Percentiles rank a stretch among this genome's conserved stretches.
Conservation (phyloP, 2,113 vertebrate species). For the Pleuronectes platessa region DNA sequence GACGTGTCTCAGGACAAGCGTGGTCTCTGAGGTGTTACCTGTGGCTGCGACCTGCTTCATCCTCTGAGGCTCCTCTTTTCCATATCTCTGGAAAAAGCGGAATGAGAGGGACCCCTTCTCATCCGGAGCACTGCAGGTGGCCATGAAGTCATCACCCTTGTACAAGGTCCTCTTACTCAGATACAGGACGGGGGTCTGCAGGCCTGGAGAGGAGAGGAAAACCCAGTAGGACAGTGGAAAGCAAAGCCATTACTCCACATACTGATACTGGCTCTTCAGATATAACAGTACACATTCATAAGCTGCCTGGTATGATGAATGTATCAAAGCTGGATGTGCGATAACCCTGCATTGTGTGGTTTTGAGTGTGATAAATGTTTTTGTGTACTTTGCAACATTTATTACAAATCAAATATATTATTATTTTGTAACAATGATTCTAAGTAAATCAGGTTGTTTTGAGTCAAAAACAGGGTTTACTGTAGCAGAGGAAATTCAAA, state of each 20-base stretch:
- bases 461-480: background rate
- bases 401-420: too few species aligned
- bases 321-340: too few species aligned
- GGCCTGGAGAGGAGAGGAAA: conserved; percentile 58
- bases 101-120: conserved; percentile 70
- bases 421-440: too few species aligned
- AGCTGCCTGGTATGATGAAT: too few species aligned
- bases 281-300: too few species aligned
- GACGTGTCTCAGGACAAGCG: conserved; percentile 21
- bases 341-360: background rate
- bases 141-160: conserved; percentile 63
- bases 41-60: background rate
- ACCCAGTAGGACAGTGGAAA: background rate
- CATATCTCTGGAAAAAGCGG: conserved; percentile 59
- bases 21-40: conserved; percentile 36
- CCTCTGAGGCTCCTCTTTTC: background rate
- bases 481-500: too few species aligned
- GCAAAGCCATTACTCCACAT: background rate
- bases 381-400: background rate
- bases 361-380: background rate
- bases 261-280: background rate
- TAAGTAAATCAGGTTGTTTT: too few species aligned
- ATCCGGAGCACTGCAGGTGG: conserved; percentile 71
- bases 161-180: conserved; percentile 32
- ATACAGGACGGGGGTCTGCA: conserved; percentile 71